Base-by-base conservation (phyloP, 2,797 vertebrate genomes). In the Numenius phaeopus region DNA sequence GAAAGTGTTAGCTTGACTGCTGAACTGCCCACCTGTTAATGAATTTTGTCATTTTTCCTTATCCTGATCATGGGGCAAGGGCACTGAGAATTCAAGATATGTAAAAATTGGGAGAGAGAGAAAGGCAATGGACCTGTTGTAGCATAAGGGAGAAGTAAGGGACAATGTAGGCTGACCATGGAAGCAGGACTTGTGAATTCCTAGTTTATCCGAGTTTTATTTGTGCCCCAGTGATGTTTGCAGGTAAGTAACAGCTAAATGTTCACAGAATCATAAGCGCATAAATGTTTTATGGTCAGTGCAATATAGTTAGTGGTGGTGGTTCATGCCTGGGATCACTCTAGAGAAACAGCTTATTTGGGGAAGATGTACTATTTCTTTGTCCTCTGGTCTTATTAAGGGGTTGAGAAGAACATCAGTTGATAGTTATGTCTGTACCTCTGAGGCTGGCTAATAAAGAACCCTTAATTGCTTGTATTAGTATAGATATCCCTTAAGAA, bases 401-500 rank as follows among this genome's bases (percentile, higher is more conserved):
- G 49, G 22, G 11, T 54, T 69, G 21, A 83, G 58, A 72, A 94
- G 69, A 91, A 70, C 44, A 59, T 81, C 15, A 83, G 0, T 42
- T 89, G 55, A 69, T 91, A 59, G 44, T 55, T 49, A 95, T 79
- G 11, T 42, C 32, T 88, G 44, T 91, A 61, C 54, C 14, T 95
- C 59, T 5, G 14, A 84, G 75, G 73, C 18, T 46, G 55, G 13
- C 62, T 87, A 87, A 89, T 80, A 94, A 87, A 87, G 67, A 89
- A 85, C 20, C 14, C 64, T 85, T 94, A 95, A 91, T 87, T 89
- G 78, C 59, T 87, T 94, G 14, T 39, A 67, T 87, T 84, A 80
- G 49, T 79, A 59, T 58, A 82, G 66, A 81, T 54, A 67, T 37
- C 50, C n/a, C 70, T 70, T 70, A 91, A 85, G 90, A 80, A 95